Percentiles rank a stretch among this genome's conserved stretches.
Conservation (phyloP, 2,888 invertebrate species). For the Protonemura montana region DNA sequence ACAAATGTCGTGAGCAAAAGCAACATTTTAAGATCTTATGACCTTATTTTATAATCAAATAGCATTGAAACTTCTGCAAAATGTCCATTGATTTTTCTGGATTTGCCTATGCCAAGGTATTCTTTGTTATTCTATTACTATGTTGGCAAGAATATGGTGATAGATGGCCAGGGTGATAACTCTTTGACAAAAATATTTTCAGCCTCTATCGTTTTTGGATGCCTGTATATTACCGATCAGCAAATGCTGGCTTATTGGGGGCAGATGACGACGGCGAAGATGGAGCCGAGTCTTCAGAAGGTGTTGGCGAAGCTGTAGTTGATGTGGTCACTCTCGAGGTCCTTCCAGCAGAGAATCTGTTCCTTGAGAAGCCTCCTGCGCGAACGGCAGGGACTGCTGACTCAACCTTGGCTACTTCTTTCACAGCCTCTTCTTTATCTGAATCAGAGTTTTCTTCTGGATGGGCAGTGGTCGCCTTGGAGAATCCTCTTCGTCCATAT, state of each 20-base stretch:
- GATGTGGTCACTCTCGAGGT: slow-evolving; percentile 24
- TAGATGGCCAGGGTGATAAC: too few relatives aligned
- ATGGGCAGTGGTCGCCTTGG: slow-evolving; percentile 15
- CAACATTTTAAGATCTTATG: too few relatives aligned
- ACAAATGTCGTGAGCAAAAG: too few relatives aligned
- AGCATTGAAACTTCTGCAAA: too few relatives aligned
- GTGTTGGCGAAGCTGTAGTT: slow-evolving; percentile 32
- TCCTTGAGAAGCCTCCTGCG: slow-evolving; percentile 26
- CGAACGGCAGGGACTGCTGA: neutral
- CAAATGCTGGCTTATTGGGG: slow-evolving; percentile 42
- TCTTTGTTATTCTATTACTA: too few relatives aligned
- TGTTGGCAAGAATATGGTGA: too few relatives aligned
- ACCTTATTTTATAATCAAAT: too few relatives aligned
- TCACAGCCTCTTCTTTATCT: slow-evolving; percentile 15
- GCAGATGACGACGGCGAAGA: slow-evolving; percentile 27
- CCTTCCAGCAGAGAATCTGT: slow-evolving; percentile 29
- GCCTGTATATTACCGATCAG: slow-evolving; percentile 47
- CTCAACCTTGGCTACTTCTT: slow-evolving; percentile 18
- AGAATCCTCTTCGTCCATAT: slow-evolving; percentile 17
- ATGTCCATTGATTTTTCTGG: too few relatives aligned
- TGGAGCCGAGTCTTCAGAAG: slow-evolving; percentile 30
- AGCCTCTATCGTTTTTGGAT: too few relatives aligned
- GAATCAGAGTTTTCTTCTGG: neutral
- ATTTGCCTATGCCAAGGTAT: too few relatives aligned
- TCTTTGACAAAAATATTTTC: too few relatives aligned